phyloP scores from a whole-genome alignment of 2,888 invertebrate species.

The Agonopterix arenella region DNA sequence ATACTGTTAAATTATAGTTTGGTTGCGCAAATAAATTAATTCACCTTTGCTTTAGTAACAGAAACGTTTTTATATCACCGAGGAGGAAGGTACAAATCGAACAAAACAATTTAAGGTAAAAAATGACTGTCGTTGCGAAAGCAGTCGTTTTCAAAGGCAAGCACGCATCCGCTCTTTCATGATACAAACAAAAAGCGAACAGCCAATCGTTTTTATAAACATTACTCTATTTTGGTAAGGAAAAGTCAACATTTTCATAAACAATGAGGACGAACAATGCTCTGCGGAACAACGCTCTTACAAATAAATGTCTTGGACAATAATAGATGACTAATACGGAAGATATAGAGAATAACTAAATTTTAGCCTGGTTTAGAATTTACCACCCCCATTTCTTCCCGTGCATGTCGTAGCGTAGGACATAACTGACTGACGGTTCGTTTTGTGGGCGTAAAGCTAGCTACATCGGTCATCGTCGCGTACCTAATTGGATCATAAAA shows the following conservation, averaged over 20 bases:
- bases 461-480: no score
- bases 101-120: not conserved
- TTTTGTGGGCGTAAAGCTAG: no score
- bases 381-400: no score
- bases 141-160: conserved; percentile 1
- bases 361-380: no score
- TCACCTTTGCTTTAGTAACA: no score
- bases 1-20: no score
- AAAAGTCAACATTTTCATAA: conserved; percentile 34
- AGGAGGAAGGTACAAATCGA: not conserved
- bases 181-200: conserved; percentile 10
- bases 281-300: conserved; percentile 47
- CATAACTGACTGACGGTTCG: no score
- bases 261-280: conserved; percentile 35
- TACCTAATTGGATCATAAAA: no score
- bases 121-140: conserved; percentile 2
- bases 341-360: no score
- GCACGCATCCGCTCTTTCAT: conserved; percentile 8
- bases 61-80: no score
- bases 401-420: no score
- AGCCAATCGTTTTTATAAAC: conserved; percentile 14
- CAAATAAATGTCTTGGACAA: conserved; percentile 6
- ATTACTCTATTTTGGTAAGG: conserved; percentile 26
- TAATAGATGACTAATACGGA: not conserved
- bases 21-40: no score